Conservation (phyloP, 2,888 invertebrate species). For the Eristalis arbustorum region DNA sequence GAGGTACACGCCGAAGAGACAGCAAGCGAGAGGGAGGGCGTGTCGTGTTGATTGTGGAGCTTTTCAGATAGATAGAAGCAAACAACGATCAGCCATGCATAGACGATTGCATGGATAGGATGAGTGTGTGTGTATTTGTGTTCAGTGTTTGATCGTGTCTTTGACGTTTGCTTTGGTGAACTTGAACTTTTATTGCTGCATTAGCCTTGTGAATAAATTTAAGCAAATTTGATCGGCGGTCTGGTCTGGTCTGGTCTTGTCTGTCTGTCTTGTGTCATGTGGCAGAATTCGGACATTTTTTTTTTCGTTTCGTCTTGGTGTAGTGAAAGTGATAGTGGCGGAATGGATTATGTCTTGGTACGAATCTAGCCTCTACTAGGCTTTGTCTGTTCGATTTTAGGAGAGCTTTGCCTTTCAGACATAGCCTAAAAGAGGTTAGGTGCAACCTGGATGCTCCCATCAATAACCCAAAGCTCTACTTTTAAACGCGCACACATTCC, state of each 20-base stretch:
- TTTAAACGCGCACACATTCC: neutral
- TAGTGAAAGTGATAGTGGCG: slow-evolving; percentile 58
- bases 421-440: slow-evolving; percentile 85
- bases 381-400: slow-evolving; percentile 82
- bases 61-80: slow-evolving; percentile 20
- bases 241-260: slow-evolving; percentile 8
- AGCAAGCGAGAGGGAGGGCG: slow-evolving; percentile 34
- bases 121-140: neutral
- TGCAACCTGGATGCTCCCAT: slow-evolving; percentile 79
- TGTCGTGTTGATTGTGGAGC: slow-evolving; percentile 23
- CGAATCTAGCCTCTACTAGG: slow-evolving; percentile 84
- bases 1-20: neutral
- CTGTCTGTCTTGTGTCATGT: slow-evolving; percentile 39
- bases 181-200: slow-evolving; percentile 76
- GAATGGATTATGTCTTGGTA: slow-evolving; percentile 72
- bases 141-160: neutral
- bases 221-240: neutral
- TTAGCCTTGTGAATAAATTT: slow-evolving; percentile 37
- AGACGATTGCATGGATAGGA: neutral
- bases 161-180: slow-evolving; percentile 72
- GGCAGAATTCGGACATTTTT: slow-evolving; percentile 20
- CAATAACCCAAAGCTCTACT: slow-evolving; percentile 12
- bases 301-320: slow-evolving; percentile 10
- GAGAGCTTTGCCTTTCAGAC: slow-evolving; percentile 79
- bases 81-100: neutral